Evolutionary conservation across 2,888 invertebrate genomes (phyloP), one percentile per base, ranked within the genome.

Genomic region (Neoscelio sp.): DNA sequence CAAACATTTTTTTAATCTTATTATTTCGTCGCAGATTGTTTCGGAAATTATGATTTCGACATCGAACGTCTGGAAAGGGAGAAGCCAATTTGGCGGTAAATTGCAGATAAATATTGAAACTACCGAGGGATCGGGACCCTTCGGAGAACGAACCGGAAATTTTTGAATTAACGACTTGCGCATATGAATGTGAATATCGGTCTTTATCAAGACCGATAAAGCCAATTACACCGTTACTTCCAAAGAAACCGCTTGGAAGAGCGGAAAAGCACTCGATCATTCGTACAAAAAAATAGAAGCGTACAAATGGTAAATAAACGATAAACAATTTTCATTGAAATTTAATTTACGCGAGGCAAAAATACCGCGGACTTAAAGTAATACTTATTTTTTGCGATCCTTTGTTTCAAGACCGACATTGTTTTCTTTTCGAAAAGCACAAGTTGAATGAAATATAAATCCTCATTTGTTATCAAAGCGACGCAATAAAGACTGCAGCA

Each of bases 31-130:
- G 68, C 64, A 73, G 28, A 78, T 78, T 73, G 73, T 74, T 62
- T 65, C 78, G 78, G 78, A 78, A 78, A 78, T 78, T 73, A 78
- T 73, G 78, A 68, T 73, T 78, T 78, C 54, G 73, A 48, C 26
- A 2, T 40, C 28, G 38, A 76, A 82, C 81, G 85, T 85, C 82
- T 85, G 81, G 81, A 83, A 78, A 86, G 87, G 88, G 87, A 88
- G 85, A 85, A 81, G 85, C 85, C 87, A 88, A 89, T 89, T 86
- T 84, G 78, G 83, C 82, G 78, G 82, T 83, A 86, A 85, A 88
- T 87, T 87, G 86, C 86, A 85, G 87, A 88, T 87, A 88, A 86
- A 87, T 84, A 83, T 84, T 82, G 80, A 78, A 82, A 70, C 62
- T 73, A n/a, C 38, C 23, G 44, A 81, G 48, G 77, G 23, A 64